phyloP scores from a whole-genome alignment of 2,888 invertebrate species.

The Andrena dorsata region DNA sequence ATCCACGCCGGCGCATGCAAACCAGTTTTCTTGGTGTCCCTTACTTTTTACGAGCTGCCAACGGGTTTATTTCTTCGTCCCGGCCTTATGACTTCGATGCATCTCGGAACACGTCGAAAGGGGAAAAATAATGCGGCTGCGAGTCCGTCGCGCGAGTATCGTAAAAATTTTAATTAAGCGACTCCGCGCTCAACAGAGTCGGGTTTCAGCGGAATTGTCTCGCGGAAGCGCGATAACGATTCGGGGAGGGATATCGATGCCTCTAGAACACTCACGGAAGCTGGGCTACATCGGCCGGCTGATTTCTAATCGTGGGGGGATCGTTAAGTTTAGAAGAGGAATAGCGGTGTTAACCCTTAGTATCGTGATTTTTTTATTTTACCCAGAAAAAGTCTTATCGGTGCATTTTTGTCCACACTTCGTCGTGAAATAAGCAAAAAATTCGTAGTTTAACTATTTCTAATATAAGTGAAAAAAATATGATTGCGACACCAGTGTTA shows the following conservation, averaged over 20 bases:
- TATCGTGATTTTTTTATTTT: too few relatives aligned
- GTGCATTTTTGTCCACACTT: too few relatives aligned
- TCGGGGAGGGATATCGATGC: slow-evolving; percentile 1
- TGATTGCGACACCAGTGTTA: too few relatives aligned
- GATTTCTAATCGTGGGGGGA: slow-evolving; percentile 2
- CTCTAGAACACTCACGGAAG: background rate
- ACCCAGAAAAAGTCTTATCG: too few relatives aligned
- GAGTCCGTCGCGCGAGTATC: slow-evolving; percentile 11
- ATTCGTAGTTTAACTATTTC: too few relatives aligned
- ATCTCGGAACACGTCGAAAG: slow-evolving; percentile 30
- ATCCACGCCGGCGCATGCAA: slow-evolving; percentile 35
- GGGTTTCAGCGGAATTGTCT: slow-evolving; percentile 6
- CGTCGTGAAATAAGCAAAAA: too few relatives aligned
- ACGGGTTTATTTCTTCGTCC: slow-evolving; percentile 47
- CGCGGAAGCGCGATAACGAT: background rate
- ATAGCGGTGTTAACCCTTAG: slow-evolving; percentile 21
- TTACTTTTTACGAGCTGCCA: slow-evolving; percentile 51
- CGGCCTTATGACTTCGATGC: slow-evolving; percentile 22
- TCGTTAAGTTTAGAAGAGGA: slow-evolving; percentile 42
- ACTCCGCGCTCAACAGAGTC: background rate
- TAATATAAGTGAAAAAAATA: too few relatives aligned
- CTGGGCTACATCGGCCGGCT: background rate
- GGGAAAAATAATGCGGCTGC: slow-evolving; percentile 25
- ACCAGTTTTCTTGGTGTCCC: slow-evolving; percentile 51
- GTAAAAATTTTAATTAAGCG: slow-evolving; percentile 45